Conservation (phyloP, 1,140 invertebrate species). For the Melanaphis sacchari region DNA sequence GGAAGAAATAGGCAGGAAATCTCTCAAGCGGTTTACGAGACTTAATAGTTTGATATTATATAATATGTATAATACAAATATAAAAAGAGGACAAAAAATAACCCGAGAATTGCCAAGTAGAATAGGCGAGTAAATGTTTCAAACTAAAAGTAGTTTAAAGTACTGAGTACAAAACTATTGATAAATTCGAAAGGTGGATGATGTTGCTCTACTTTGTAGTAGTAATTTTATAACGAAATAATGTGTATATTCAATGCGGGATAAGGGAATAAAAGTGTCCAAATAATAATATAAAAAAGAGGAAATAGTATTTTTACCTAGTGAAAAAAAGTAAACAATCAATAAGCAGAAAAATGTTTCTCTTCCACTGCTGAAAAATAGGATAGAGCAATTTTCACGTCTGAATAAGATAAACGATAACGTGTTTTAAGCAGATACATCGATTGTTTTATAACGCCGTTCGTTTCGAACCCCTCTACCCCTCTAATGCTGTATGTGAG, state of each 20-base stretch:
- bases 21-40: neutral
- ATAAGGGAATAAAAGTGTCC: neutral
- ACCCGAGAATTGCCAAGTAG: neutral
- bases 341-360: neutral
- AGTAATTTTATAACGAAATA: neutral
- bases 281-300: slow-evolving; percentile 4
- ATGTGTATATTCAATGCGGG: neutral
- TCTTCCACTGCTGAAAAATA: neutral
- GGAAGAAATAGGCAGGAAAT: neutral
- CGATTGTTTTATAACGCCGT: neutral
- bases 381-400: neutral
- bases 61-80: neutral
- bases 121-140: neutral
- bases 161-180: neutral
- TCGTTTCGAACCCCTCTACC: neutral
- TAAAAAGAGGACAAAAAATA: neutral
- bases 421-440: neutral
- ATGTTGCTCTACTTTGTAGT: neutral
- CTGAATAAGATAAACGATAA: neutral
- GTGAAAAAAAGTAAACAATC: neutral
- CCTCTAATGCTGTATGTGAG: neutral
- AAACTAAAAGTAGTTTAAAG: slow-evolving; percentile 10
- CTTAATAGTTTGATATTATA: neutral
- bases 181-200: neutral
- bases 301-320: neutral